These are phyloP conservation scores for Hartigia nigra DNA, from an alignment of 2,888 invertebrate genomes.

Conservation along the genomic window DNA sequence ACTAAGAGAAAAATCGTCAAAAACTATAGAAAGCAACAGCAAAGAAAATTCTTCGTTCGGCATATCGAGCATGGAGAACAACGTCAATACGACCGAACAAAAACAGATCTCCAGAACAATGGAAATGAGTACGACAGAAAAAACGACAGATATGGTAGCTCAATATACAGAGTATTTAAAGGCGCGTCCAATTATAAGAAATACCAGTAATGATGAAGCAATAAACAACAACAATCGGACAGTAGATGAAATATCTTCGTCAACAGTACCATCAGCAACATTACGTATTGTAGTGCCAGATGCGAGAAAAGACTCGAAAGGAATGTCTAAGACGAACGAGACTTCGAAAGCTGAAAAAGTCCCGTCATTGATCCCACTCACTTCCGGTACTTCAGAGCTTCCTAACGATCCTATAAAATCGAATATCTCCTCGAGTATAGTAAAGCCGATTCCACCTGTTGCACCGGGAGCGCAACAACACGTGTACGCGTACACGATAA, in stretches of 20 bases:
- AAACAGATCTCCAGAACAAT: constrained; percentile 11
- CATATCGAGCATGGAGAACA: constrained; percentile 15
- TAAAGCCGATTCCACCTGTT: constrained; percentile 18
- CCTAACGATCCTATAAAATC: background rate
- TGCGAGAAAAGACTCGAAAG: background rate
- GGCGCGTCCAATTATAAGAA: background rate
- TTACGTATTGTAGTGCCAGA: background rate
- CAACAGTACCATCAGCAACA: background rate
- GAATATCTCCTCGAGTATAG: background rate
- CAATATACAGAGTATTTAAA: background rate
- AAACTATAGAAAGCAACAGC: background rate
- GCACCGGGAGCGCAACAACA: constrained; percentile 43
- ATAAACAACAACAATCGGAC: background rate
- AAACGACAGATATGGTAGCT: background rate
- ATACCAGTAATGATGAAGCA: background rate
- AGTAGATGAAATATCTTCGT: background rate
- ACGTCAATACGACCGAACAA: constrained; percentile 16
- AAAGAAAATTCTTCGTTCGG: background rate
- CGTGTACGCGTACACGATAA: constrained; percentile 63
- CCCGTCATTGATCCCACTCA: background rate
- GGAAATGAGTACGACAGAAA: background rate
- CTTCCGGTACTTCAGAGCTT: background rate
- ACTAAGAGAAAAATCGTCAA: background rate
- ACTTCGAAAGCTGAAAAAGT: background rate
- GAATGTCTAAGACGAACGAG: background rate